Evolutionary conservation across 2,888 invertebrate genomes (phyloP), one percentile per base, ranked within the genome.

Genomic region (Seladonia tumulorum): DNA sequence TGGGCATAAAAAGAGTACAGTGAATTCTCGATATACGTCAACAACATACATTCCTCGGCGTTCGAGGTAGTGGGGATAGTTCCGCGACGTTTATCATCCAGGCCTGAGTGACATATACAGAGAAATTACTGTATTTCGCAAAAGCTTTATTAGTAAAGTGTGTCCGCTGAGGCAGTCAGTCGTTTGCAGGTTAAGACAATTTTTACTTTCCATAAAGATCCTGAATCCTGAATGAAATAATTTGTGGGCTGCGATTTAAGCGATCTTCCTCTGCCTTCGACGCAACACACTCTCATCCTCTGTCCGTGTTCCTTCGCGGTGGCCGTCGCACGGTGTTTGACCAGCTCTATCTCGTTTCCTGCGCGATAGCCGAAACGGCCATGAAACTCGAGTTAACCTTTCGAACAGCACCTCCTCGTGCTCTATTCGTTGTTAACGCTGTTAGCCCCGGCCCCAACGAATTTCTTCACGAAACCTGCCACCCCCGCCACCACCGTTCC

Each of bases 381-480:
- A 39, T 68, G 68, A 68, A 68, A 68, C 22, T 68, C 68, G 5
- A 39, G 68, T 68, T 42, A 68, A 68, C n/a, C 39, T 39, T n/a
- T 42, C 39, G 68, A 42, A 39, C n/a, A 39, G 39, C 22, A 12
- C 39, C 22, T 10, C 0, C 10, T 39, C 68, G 39, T 39, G 68
- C 22, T 5, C 68, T 22, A 10, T 39, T 68, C 68, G 39, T 68
- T 68, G 68, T 68, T 68, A 39, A 68, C 39, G 68, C 39, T 42
- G 68, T 70, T 70, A n/a, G 14, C 42, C 68, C 22, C n/a, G 39
- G n/a, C n/a, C n/a, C n/a, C 68, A 42, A 42, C 68, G 68, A 70
- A 70, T 70, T 70, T 42, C n/a, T 70, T 70, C 70, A 42, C 5
- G n/a, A 0, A 70, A 68, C 5, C 22, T 22, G 5, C n/a, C 42